These are phyloP conservation scores for Galeopterus variegatus DNA, from an alignment of 2,113 vertebrate species.

Conservation along the genomic window DNA sequence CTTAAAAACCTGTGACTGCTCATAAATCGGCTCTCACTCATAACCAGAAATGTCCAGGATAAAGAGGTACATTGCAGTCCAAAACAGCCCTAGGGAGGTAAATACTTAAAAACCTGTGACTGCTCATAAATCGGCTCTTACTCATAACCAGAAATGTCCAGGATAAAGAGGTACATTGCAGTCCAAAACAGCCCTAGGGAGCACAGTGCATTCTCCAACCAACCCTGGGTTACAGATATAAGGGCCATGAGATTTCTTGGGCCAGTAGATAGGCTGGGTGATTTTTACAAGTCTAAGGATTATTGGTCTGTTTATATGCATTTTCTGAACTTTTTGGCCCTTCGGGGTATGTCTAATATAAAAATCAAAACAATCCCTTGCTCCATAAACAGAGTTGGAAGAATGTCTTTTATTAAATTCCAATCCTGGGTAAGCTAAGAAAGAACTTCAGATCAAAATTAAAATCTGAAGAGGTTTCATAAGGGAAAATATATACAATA, in stretches of 20 bases:
- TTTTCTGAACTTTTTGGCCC: neutral
- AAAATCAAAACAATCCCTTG: conserved; percentile 67
- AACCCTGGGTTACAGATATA: neutral
- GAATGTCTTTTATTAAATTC: conserved; percentile 77
- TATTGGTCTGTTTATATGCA: conserved; percentile 61
- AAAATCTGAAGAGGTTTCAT: conserved; percentile 65
- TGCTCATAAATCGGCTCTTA: neutral
- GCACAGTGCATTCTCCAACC: neutral
- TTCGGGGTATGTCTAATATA: conserved; percentile 49
- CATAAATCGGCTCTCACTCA: neutral
- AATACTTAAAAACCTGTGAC: neutral
- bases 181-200: neutral
- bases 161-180: neutral
- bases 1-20: neutral
- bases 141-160: neutral
- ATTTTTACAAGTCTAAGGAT: conserved; percentile 58
- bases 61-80: neutral
- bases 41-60: neutral
- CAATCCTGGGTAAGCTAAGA: conserved; percentile 15
- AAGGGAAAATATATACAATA: conserved; percentile 27
- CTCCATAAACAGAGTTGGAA: conserved; percentile 22
- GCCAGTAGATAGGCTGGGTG: neutral
- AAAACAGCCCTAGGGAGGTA: neutral
- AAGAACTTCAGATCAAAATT: conserved; percentile 69
- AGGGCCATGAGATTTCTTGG: neutral